Base-by-base conservation (phyloP, 1,140 invertebrate genomes). In the Bombus pascuorum region DNA sequence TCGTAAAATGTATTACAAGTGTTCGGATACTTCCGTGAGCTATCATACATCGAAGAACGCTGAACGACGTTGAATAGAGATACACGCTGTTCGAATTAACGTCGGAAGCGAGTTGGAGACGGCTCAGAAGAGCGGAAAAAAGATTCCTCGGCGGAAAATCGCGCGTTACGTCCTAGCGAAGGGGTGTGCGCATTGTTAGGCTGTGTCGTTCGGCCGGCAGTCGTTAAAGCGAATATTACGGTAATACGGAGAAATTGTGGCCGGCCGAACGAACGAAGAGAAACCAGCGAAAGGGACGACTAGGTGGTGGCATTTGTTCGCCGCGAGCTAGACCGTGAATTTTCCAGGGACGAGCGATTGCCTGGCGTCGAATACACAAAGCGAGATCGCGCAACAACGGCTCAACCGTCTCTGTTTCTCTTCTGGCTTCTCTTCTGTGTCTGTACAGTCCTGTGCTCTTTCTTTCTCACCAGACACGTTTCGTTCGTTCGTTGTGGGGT, bases 161-260 rank as follows among this genome's bases (percentile, higher is more conserved):
- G 68, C 71, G 74, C 81, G 53, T 34, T 34, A 32, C 65, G 32
- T 39, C 5, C 44, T 18, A 10, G 28, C 9, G 70, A 18, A 65
- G 44, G 65, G 73, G 42, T 68, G 44, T 53, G 32, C 15, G 68
- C 76, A 85, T 79, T 78, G 75, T 83, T 77, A 62, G 66, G 34
- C 34, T 22, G 15, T 34, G 65, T 62, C 68, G 68, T 44, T 70
- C 83, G 81, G 44, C 81, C 59, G 74, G 65, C 66, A 82, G 80
- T 86, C 83, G 82, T 91, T 90, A 88, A 88, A 91, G 79, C 78
- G 81, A 85, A 70, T 79, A 75, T 91, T 91, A 88, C 85, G 80
- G 77, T 88, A 88, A 89, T 82, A 86, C 39, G 77, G 86, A 82
- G 86, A 89, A 89, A 90, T 89, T 83, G 78, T 73, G 80, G 79